These are phyloP conservation scores for Diaperis boleti DNA, from an alignment of 2,888 invertebrate genomes.

Conservation along the genomic window DNA sequence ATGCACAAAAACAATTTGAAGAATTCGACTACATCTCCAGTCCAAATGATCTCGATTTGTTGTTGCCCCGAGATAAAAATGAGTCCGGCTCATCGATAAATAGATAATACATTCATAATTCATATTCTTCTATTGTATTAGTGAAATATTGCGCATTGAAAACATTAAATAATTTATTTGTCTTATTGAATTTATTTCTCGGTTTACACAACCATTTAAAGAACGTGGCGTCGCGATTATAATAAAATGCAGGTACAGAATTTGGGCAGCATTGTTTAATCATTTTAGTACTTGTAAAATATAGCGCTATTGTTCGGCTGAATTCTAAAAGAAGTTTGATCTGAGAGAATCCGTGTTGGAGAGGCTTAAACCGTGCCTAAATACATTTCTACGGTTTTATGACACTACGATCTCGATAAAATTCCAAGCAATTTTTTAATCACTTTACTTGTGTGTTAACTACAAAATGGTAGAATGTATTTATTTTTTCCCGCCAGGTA, in stretches of 20 bases:
- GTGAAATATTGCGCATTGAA: constrained; percentile 36
- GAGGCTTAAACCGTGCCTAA: constrained; percentile 47
- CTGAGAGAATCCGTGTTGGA: constrained; percentile 3
- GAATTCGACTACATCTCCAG: constrained; percentile 16
- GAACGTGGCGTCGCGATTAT: neutral
- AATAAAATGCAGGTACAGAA: neutral
- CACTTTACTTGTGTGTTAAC: constrained; percentile 34
- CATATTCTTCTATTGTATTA: constrained; percentile 34
- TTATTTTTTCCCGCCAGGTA: constrained; percentile 32
- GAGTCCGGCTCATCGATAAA: constrained; percentile 24
- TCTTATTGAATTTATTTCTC: constrained; percentile 20
- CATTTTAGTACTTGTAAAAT: neutral
- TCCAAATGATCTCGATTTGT: constrained; percentile 16
- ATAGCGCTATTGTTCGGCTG: neutral
- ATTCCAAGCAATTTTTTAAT: constrained; percentile 32
- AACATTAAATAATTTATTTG: constrained; percentile 28
- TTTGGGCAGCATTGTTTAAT: neutral
- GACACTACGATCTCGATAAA: constrained; percentile 20
- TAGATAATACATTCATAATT: constrained; percentile 35
- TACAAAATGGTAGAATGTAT: neutral
- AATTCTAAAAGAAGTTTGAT: constrained; percentile 15
- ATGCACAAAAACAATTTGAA: constrained; percentile 28
- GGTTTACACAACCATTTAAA: constrained; percentile 26
- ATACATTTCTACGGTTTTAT: constrained; percentile 49
- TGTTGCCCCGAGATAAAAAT: constrained; percentile 28